These are phyloP conservation scores for Ammospiza maritima DNA, from an alignment of 2,797 vertebrate species.

Conservation along the genomic window DNA sequence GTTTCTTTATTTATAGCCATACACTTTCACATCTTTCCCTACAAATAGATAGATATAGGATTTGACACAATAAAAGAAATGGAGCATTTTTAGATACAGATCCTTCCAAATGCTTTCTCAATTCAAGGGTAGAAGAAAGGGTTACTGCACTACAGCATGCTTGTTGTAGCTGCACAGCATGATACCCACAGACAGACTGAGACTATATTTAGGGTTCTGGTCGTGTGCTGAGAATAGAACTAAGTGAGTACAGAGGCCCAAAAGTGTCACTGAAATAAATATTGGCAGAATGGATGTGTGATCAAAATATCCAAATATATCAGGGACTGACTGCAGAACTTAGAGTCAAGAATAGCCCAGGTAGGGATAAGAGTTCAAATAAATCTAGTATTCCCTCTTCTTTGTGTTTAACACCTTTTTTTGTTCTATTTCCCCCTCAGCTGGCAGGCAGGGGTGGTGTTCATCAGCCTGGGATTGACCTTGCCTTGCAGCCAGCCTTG, in stretches of 20 bases:
- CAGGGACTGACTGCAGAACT: slow-evolving; percentile 38
- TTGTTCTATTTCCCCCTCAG: not conserved
- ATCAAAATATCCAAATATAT: slow-evolving; percentile 59
- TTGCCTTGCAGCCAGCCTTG: not conserved
- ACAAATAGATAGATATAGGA: not conserved
- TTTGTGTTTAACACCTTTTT: not conserved
- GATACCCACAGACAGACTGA: slow-evolving; percentile 61
- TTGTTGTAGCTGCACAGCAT: slow-evolving; percentile 43
- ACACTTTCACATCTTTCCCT: not conserved
- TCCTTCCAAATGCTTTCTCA: not conserved
- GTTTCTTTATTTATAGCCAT: not conserved
- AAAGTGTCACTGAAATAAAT: slow-evolving; percentile 50
- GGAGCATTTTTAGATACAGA: not conserved
- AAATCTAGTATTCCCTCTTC: not conserved
- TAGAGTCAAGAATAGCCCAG: not conserved
- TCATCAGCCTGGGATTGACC: not conserved
- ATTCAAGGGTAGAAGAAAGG: slow-evolving; percentile 15
- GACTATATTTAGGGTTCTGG: slow-evolving; percentile 62
- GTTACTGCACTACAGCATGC: slow-evolving; percentile 12
- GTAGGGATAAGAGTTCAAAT: not conserved
- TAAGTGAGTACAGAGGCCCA: slow-evolving; percentile 28
- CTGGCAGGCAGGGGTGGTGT: not conserved
- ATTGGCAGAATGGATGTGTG: slow-evolving; percentile 55
- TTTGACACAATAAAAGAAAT: not conserved
- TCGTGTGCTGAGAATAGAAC: slow-evolving; percentile 52